Conservation (phyloP, 2,888 invertebrate genomes). For the Alloscopus bannaensis region DNA sequence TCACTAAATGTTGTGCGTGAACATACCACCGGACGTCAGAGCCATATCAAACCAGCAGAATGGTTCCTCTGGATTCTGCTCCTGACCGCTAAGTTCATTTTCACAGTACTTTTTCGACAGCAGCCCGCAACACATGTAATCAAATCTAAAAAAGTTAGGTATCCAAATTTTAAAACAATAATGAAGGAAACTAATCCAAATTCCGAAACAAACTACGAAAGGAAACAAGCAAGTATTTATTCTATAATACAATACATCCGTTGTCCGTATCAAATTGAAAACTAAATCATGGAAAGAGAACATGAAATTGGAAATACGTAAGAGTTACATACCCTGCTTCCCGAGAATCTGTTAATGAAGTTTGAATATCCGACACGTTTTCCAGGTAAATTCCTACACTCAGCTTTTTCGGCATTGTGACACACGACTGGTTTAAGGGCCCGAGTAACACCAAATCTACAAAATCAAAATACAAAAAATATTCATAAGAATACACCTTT, state of each 20-base stretch:
- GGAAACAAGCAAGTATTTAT: no score
- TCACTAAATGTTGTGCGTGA: neutral
- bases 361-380: conserved; percentile 33
- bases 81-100: conserved; percentile 6
- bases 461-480: no score
- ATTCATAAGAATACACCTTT: no score
- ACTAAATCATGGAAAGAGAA: neutral
- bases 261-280: no score
- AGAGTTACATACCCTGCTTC: conserved; percentile 44
- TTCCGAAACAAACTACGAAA: no score
- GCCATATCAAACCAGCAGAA: conserved; percentile 68
- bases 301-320: neutral
- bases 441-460: no score
- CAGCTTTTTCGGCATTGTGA: conserved; percentile 57
- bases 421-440: neutral
- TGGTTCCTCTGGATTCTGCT: conserved; percentile 33
- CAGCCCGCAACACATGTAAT: conserved; percentile 54
- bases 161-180: no score
- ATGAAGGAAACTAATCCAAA: no score
- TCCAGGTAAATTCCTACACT: conserved; percentile 51
- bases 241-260: no score
- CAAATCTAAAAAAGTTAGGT: conserved; percentile 44
- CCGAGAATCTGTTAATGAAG: conserved; percentile 19
- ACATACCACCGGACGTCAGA: conserved; percentile 30
- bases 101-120: conserved; percentile 19